These are phyloP conservation scores for Calidris pugnax DNA, from an alignment of 2,113 vertebrate species.

Conservation along the genomic window DNA sequence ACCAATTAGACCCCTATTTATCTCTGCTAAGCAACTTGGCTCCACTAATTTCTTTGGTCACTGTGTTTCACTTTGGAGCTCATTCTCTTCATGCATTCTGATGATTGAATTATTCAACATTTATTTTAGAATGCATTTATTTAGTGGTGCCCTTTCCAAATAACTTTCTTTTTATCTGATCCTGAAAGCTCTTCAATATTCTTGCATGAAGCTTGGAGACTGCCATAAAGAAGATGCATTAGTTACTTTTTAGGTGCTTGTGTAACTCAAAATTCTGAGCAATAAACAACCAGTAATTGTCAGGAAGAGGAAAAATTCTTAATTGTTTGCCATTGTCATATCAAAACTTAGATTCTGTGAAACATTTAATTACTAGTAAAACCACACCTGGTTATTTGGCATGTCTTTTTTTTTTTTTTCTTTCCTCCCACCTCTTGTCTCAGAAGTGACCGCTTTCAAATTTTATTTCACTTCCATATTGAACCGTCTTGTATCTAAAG, in stretches of 20 bases:
- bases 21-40: slow-evolving; percentile 43
- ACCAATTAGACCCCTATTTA: slow-evolving; percentile 54
- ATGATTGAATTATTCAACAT: slow-evolving; percentile 32
- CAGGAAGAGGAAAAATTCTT: not conserved
- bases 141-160: not conserved
- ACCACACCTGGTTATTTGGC: not conserved
- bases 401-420: no score
- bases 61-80: not conserved
- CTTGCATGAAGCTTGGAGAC: not conserved
- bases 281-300: not conserved
- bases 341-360: not conserved
- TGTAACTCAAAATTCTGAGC: not conserved
- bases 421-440: not conserved
- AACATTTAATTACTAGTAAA: not conserved
- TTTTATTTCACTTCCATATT: not conserved
- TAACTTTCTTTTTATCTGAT: not conserved
- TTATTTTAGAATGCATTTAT: slow-evolving; percentile 23
- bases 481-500: not conserved
- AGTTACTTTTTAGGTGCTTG: not conserved
- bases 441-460: not conserved
- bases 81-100: not conserved
- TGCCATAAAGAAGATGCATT: not conserved
- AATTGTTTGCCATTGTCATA: not conserved
- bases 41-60: slow-evolving; percentile 47
- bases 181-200: not conserved